Evolutionary conservation across 2,113 vertebrate species (phyloP).

Genomic region (Oreochromis aureus): DNA sequence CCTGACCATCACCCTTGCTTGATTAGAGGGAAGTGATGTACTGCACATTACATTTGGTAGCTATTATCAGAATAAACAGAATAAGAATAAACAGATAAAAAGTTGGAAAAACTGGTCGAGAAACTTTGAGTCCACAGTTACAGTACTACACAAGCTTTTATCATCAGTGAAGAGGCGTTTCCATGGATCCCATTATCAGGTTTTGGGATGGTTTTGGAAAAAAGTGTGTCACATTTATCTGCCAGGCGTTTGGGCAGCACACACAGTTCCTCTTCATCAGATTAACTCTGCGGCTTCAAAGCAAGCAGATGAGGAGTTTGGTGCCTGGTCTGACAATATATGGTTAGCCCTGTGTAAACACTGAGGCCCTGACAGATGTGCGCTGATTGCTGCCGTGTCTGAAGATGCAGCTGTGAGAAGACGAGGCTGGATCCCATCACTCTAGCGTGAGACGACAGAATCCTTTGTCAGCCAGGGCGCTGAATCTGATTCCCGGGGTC

Average conservation of each 20-base stretch:
- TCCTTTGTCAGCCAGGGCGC: background rate
- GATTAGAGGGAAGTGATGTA: background rate
- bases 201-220: slow-evolving; percentile 33
- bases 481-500: background rate
- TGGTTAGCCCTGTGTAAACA: slow-evolving; percentile 50
- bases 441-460: slow-evolving; percentile 15
- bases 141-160: background rate
- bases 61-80: background rate
- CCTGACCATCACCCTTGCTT: background rate
- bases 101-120: background rate
- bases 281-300: slow-evolving; percentile 40
- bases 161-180: slow-evolving; percentile 22
- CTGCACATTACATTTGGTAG: background rate
- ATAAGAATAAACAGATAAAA: background rate
- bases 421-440: slow-evolving; percentile 34
- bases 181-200: slow-evolving; percentile 32
- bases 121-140: background rate
- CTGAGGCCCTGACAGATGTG: slow-evolving; percentile 53
- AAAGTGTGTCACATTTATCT: slow-evolving; percentile 36
- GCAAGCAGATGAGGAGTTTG: background rate
- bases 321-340: background rate
- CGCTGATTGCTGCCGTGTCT: slow-evolving; percentile 14
- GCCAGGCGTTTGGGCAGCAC: background rate
- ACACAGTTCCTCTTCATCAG: slow-evolving; percentile 21
- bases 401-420: slow-evolving; percentile 14